Percentiles rank a stretch among this genome's conserved stretches.
Evolutionary conservation across 2,797 vertebrate species (phyloP).

Genomic region (Leucoraja ocellata): DNA sequence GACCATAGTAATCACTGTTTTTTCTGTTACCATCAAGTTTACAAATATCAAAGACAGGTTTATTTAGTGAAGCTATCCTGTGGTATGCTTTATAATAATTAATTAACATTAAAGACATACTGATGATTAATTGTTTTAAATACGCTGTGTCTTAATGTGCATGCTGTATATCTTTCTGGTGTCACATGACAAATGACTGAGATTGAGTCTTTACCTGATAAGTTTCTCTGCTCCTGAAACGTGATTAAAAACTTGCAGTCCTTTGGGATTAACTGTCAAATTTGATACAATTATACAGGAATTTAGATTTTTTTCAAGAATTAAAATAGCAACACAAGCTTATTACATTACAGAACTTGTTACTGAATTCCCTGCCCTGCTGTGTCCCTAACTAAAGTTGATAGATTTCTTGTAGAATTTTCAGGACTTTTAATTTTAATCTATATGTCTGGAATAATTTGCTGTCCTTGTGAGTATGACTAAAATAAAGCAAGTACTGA

Average conservation of each 20-base stretch:
- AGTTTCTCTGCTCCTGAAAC: conserved; percentile 12
- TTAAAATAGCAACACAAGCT: conserved; percentile 25
- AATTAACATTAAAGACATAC: neutral
- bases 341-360: conserved; percentile 24
- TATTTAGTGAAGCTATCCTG: neutral
- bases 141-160: neutral
- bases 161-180: conserved; percentile 25
- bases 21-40: neutral
- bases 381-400: conserved; percentile 2
- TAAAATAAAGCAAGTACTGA: neutral
- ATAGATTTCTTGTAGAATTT: conserved; percentile 11
- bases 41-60: conserved; percentile 28
- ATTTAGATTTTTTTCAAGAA: conserved; percentile 19
- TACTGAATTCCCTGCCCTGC: conserved; percentile 26
- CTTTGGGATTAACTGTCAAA: conserved; percentile 33
- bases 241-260: neutral
- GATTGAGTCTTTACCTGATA: conserved; percentile 9
- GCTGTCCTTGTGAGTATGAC: neutral
- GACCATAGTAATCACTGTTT: neutral
- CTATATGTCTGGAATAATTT: neutral
- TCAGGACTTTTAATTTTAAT: conserved; percentile 16
- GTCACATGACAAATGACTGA: conserved; percentile 23
- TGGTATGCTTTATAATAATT: conserved; percentile 15
- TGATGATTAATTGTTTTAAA: conserved; percentile 29
- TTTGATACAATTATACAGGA: conserved; percentile 37